phyloP scores from a whole-genome alignment of 2,797 vertebrate genomes.

The Pangasius mekongensis region DNA sequence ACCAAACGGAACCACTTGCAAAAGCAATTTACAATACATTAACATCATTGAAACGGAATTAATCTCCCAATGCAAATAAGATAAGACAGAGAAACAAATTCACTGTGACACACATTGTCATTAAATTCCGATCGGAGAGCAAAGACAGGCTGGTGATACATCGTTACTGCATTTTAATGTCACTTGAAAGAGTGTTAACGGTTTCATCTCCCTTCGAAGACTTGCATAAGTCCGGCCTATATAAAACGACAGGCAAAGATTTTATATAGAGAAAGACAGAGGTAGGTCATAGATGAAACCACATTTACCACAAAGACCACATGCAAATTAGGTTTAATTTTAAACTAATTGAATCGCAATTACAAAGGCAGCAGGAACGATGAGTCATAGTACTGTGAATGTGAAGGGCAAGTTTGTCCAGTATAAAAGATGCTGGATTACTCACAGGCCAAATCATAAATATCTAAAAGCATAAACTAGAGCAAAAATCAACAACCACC shows the following conservation, averaged over 20 bases:
- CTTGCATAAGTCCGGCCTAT: neutral
- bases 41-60: slow-evolving; percentile 18
- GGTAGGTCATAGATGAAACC: neutral
- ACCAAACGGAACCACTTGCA: neutral
- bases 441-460: neutral
- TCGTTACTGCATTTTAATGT: neutral
- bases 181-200: neutral
- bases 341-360: neutral
- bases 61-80: slow-evolving; percentile 36
- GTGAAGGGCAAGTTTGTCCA: slow-evolving; percentile 7
- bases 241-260: neutral
- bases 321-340: neutral
- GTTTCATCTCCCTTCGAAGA: neutral
- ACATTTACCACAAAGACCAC: neutral
- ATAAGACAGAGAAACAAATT: slow-evolving; percentile 31
- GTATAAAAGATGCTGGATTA: neutral
- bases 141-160: neutral
- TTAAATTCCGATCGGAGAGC: slow-evolving; percentile 10
- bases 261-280: neutral
- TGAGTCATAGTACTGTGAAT: neutral
- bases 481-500: neutral
- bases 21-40: slow-evolving; percentile 30
- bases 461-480: neutral
- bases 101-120: slow-evolving; percentile 22
- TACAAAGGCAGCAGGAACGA: neutral